Conservation (phyloP, 2,888 invertebrate genomes). For the Eupsilia transversa region DNA sequence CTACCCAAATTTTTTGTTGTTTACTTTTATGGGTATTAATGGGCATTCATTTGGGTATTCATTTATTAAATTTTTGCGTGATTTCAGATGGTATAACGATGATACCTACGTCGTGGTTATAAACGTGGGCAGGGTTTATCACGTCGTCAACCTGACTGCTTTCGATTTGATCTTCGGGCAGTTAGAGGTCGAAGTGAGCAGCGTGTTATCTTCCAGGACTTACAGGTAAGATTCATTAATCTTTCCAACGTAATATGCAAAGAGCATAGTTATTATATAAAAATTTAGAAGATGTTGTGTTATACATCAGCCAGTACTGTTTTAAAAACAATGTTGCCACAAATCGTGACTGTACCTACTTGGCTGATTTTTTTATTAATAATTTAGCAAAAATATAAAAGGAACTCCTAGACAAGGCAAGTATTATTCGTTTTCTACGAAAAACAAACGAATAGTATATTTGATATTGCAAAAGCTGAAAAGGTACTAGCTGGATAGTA, state of each 20-base stretch:
- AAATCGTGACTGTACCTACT: background rate
- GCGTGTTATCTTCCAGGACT: constrained; percentile 86
- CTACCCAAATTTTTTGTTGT: background rate
- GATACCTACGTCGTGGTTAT: constrained; percentile 89
- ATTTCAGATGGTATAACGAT: constrained; percentile 83
- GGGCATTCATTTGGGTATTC: no score
- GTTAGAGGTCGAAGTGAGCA: constrained; percentile 89
- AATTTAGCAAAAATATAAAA: background rate
- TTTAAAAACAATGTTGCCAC: no score
- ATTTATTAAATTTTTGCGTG: background rate
- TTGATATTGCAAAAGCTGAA: background rate
- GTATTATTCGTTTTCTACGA: background rate
- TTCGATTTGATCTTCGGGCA: constrained; percentile 88
- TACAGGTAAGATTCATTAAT: constrained; percentile 81
- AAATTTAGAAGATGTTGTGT: background rate
- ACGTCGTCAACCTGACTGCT: constrained; percentile 89
- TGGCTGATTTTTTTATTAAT: background rate
- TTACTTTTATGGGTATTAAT: background rate
- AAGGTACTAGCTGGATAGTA: background rate
- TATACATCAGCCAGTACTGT: background rate
- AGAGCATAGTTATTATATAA: background rate
- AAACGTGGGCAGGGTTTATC: constrained; percentile 89
- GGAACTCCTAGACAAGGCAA: background rate
- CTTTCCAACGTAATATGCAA: background rate
- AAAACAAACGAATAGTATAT: background rate